Base-by-base conservation (phyloP, 1,140 invertebrate species). In the Drosophila busckii region DNA sequence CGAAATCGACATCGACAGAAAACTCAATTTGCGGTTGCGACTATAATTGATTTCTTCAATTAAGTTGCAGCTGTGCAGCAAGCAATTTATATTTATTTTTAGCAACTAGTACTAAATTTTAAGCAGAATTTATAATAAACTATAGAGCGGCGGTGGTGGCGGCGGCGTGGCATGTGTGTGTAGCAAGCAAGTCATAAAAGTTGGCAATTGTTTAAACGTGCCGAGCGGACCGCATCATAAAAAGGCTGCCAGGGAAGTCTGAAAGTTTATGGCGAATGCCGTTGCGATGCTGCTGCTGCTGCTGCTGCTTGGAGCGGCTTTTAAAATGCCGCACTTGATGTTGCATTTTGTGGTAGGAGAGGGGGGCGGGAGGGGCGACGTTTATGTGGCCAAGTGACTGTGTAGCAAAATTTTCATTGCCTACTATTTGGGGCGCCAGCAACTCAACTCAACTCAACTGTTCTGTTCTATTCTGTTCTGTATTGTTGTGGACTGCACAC, bases 151-250 rank as follows among this genome's bases (percentile, higher is more conserved):
- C n/a, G n/a, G n/a, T n/a, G n/a, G n/a, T n/a, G n/a, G 10, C 3
- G 23, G 2, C 7, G 28, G 10, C 29, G 22, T 9, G 15, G 8
- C 2, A n/a, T n/a, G n/a, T n/a, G n/a, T n/a, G n/a, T n/a, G n/a
- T n/a, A 5, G 38, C 8, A 8, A 13, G 15, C 7, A 35, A 49
- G 34, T 41, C 40, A 35, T 67, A 58, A 68, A 75, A 62, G 42
- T 75, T 75, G 76, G 60, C 65, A 70, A 75, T 75, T 76, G 70
- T 63, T 75, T 75, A 70, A 75, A 76, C 70, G 70, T 75, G 70
- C 70, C 65, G 54, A 61, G 50, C 31, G 64, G 64, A 48, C 59
- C 38, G 40, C 48, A 69, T 59, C 52, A 69, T 75, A 59, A 48
- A 73, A 29, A 23, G 58, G 70, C 37, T n/a, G n/a, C n/a, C n/a